A percentile compares a stretch with the other conserved stretches of the same genome.
Evolutionary conservation across 1,140 invertebrate genomes (phyloP).

Genomic region (Zaprionus kolodkinae): DNA sequence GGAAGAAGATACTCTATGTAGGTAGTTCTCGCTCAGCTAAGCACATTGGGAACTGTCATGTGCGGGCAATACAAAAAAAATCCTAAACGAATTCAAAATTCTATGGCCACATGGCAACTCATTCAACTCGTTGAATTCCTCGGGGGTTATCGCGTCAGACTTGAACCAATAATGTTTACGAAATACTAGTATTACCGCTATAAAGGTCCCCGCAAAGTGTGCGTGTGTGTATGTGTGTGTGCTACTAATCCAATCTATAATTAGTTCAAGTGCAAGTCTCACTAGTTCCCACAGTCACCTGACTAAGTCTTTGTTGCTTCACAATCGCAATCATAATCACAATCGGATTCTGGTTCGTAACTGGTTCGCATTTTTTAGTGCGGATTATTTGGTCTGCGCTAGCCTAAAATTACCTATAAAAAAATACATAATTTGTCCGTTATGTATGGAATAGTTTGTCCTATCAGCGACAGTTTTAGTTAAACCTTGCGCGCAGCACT

Average conservation of each 20-base stretch:
- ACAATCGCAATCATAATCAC: background rate
- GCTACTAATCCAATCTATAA: constrained; percentile 26
- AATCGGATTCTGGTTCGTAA: background rate
- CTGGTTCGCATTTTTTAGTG: background rate
- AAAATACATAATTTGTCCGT: background rate
- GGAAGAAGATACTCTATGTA: background rate
- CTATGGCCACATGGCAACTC: constrained; percentile 25
- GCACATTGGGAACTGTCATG: too few relatives aligned
- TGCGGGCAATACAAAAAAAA: too few relatives aligned
- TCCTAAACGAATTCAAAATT: background rate
- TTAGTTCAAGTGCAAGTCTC: constrained; percentile 22
- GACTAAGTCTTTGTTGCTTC: background rate
- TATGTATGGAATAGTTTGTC: constrained; percentile 6
- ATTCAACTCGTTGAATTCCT: background rate
- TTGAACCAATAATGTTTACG: constrained; percentile 31
- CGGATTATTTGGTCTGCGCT: background rate
- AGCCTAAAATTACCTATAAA: background rate
- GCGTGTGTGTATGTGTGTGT: too few relatives aligned
- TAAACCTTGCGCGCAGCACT: constrained; percentile 13
- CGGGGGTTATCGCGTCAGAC: constrained; percentile 43
- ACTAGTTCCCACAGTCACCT: constrained; percentile 33
- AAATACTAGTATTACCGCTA: constrained; percentile 1
- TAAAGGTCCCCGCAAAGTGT: background rate
- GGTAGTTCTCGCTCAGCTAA: background rate
- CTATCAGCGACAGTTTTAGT: constrained; percentile 9